phyloP scores from a whole-genome alignment of 2,113 vertebrate species.

The Epinephelus cyanopodus region DNA sequence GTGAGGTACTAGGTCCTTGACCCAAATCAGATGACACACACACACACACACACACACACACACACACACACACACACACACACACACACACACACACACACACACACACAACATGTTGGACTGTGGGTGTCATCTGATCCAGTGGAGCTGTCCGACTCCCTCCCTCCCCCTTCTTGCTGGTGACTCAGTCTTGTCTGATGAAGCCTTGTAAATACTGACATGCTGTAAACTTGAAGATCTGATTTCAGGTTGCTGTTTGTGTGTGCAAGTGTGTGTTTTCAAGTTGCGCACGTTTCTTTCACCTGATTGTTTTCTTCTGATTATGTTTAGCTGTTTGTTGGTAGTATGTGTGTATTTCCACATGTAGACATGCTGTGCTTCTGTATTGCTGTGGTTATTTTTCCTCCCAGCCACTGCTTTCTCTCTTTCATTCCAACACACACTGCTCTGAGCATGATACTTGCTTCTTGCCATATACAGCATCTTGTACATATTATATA shows the following conservation, averaged over 20 bases:
- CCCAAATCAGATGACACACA: slow-evolving; percentile 64
- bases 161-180: slow-evolving; percentile 57
- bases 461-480: neutral
- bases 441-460: neutral
- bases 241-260: slow-evolving; percentile 68
- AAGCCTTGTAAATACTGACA: slow-evolving; percentile 80
- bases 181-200: slow-evolving; percentile 75
- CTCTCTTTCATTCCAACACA: neutral
- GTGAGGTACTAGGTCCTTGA: slow-evolving; percentile 65
- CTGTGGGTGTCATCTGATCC: slow-evolving; percentile 80
- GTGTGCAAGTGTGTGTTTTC: slow-evolving; percentile 15
- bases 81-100: slow-evolving; percentile 1
- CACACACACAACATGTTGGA: slow-evolving; percentile 32
- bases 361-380: slow-evolving; percentile 30
- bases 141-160: slow-evolving; percentile 68
- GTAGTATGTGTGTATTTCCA: neutral
- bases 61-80: neutral
- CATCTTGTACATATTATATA: neutral
- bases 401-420: neutral
- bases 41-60: no score
- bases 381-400: neutral
- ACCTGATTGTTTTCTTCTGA: slow-evolving; percentile 11
- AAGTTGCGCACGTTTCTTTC: slow-evolving; percentile 12
- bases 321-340: slow-evolving; percentile 9
- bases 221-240: slow-evolving; percentile 81